A percentile compares a stretch with the other conserved stretches of the same genome.
Evolutionary conservation across 1,140 invertebrate genomes (phyloP).

Genomic region (Mesaphorura yosii): DNA sequence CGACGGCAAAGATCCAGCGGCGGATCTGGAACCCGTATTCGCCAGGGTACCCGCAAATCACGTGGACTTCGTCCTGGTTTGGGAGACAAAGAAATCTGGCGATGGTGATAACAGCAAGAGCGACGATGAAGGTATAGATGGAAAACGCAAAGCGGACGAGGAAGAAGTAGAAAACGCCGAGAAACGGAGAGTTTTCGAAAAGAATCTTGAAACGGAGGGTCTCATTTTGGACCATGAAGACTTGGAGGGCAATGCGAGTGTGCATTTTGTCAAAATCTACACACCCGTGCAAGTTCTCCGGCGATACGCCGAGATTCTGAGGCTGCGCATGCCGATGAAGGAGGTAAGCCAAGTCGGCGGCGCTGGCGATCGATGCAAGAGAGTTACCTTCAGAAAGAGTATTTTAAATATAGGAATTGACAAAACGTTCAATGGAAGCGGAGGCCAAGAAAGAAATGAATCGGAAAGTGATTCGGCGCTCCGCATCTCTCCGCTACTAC

Average conservation of each 20-base stretch:
- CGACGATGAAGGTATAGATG: not conserved
- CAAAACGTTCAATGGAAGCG: not conserved
- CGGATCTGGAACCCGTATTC: no score
- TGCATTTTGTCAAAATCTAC: slow-evolving; percentile 62
- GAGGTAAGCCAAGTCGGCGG: slow-evolving; percentile 45
- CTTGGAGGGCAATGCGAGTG: slow-evolving; percentile 25
- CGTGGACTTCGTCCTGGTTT: slow-evolving; percentile 58
- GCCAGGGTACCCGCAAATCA: slow-evolving; percentile 39
- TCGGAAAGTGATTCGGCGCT: not conserved
- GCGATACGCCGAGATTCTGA: slow-evolving; percentile 84
- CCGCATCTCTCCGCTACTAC: not conserved
- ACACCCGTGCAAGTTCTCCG: slow-evolving; percentile 70
- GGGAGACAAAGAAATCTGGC: slow-evolving; percentile 11
- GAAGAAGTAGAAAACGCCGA: slow-evolving; percentile 20
- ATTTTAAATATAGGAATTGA: not conserved
- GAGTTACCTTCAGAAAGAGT: not conserved
- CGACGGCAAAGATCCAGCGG: no score
- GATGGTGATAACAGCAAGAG: not conserved
- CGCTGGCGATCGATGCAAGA: not conserved
- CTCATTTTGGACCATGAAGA: slow-evolving; percentile 35
- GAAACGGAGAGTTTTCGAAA: slow-evolving; percentile 34
- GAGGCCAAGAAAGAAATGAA: not conserved
- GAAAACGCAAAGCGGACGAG: not conserved
- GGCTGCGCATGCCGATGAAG: slow-evolving; percentile 89
- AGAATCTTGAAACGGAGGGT: slow-evolving; percentile 36